Base-by-base conservation (phyloP, 2,797 vertebrate species). In the Mastacembelus armatus region DNA sequence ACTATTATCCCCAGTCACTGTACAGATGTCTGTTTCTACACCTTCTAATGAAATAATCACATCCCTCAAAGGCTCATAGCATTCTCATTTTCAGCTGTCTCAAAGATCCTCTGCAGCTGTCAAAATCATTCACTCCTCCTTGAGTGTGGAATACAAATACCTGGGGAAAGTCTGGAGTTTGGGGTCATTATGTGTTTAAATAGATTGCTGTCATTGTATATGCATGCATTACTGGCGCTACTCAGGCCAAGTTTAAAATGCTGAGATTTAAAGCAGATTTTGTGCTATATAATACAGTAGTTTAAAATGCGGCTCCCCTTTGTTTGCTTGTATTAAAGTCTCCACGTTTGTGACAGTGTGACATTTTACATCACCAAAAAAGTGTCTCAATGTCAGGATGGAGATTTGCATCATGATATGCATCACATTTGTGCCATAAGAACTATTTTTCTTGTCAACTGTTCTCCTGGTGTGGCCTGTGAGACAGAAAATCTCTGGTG, bases 391-490 rank as follows among this genome's bases (percentile, higher is more conserved):
- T 5, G 2, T n/a, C 18, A n/a, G 21, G 8, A 51, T 30, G 26
- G 14, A 0, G 1, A 22, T 14, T 40, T 54, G 48, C 43, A 26
- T 71, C 55, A 30, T 48, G 49, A 58, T 30, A 29, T 2, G 0
- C 8, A 16, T 63, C 29, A 11, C 7, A 38, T 64, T 29, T 3
- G 45, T 24, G 35, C 26, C 56, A 12, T 49, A 49, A 50, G 57
- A 33, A 52, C 44, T 67, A 5, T 43, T 63, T 58, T 21, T 32
- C 21, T 51, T 22, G 29, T 14, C 38, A 3, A 18, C 40, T 48
- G 38, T 47, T 71, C 85, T 80, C 32, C 63, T 7, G 22, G 81
- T 88, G 91, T 91, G 86, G 89, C 91, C 89, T 58, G 2, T 7
- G 33, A 47, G 50, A 12, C 51, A 33, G 42, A 52, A 36, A 3